Evolutionary conservation across 2,888 invertebrate species (phyloP).

Genomic region (Leptura quadrifasciata): DNA sequence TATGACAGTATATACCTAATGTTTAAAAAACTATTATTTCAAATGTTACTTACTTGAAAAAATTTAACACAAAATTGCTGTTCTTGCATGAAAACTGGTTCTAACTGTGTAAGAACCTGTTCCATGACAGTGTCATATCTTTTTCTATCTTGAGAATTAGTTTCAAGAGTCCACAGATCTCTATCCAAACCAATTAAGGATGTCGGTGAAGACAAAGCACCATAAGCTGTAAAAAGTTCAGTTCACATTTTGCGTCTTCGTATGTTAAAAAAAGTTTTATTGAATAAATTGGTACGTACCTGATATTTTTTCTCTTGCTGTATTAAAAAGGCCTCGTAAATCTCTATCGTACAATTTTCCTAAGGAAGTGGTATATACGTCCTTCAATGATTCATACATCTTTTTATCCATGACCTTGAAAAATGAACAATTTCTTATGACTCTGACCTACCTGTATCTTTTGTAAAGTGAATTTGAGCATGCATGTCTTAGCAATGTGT

Average conservation of each 20-base stretch:
- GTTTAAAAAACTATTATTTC: too few species aligned
- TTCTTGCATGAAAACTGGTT: conserved; percentile 93
- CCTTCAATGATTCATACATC: conserved; percentile 87
- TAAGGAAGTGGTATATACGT: conserved; percentile 88
- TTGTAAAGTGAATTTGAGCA: too few species aligned
- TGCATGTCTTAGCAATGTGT: too few species aligned
- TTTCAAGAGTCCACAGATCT: conserved; percentile 80
- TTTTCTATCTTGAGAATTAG: conserved; percentile 77
- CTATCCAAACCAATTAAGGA: conserved; percentile 78
- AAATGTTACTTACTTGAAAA: conserved; percentile 78
- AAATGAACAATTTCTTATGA: conserved; percentile 6
- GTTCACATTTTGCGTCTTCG: background rate
- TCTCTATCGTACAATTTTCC: conserved; percentile 93
- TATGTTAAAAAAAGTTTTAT: conserved; percentile 17
- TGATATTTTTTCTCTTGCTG: conserved; percentile 78
- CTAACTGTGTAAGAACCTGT: conserved; percentile 90
- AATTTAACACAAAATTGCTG: conserved; percentile 96
- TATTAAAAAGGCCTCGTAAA: conserved; percentile 86
- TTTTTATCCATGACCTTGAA: conserved; percentile 84
- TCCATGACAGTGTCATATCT: conserved; percentile 84
- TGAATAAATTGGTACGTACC: conserved; percentile 53
- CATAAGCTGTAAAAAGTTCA: conserved; percentile 52
- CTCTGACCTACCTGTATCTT: too few species aligned
- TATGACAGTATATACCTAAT: too few species aligned
- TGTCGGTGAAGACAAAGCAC: conserved; percentile 66